A percentile compares a stretch with the other conserved stretches of the same genome.
phyloP scores from a whole-genome alignment of 2,113 vertebrate genomes.

The Nerophis ophidion region DNA sequence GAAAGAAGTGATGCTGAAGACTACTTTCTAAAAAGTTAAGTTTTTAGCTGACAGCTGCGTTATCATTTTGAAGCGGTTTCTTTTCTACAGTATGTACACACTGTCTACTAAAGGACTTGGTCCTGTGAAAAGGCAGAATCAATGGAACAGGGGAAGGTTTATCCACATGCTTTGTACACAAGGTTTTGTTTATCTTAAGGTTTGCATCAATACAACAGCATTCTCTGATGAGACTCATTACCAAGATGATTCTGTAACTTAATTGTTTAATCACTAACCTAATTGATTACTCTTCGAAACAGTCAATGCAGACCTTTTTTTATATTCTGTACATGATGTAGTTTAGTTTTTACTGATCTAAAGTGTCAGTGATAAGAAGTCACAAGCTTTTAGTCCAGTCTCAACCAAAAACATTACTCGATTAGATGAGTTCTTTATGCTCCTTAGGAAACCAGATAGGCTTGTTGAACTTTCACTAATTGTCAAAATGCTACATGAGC shows the following conservation, averaged over 20 bases:
- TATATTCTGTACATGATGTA: not conserved
- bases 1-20: constrained; percentile 44
- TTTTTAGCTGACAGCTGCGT: constrained; percentile 49
- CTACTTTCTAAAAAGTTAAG: constrained; percentile 56
- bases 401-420: too few species aligned
- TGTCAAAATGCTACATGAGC: not conserved
- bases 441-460: too few species aligned
- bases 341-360: not conserved
- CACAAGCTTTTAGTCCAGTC: too few species aligned
- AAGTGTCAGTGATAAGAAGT: too few species aligned
- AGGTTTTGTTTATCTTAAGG: not conserved
- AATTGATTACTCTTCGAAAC: not conserved
- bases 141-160: not conserved
- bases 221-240: not conserved
- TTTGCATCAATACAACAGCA: constrained; percentile 4
- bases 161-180: not conserved
- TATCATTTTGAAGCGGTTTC: constrained; percentile 45
- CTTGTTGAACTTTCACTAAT: too few species aligned
- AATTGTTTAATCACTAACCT: constrained; percentile 1
- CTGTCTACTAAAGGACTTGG: constrained; percentile 22
- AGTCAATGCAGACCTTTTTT: not conserved
- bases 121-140: not conserved
- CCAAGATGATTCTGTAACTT: not conserved
- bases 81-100: constrained; percentile 33
- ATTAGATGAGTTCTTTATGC: too few species aligned